Percentiles rank a stretch among this genome's conserved stretches.
phyloP scores from a whole-genome alignment of 2,797 vertebrate genomes.

The Thripadectes ignobilis region DNA sequence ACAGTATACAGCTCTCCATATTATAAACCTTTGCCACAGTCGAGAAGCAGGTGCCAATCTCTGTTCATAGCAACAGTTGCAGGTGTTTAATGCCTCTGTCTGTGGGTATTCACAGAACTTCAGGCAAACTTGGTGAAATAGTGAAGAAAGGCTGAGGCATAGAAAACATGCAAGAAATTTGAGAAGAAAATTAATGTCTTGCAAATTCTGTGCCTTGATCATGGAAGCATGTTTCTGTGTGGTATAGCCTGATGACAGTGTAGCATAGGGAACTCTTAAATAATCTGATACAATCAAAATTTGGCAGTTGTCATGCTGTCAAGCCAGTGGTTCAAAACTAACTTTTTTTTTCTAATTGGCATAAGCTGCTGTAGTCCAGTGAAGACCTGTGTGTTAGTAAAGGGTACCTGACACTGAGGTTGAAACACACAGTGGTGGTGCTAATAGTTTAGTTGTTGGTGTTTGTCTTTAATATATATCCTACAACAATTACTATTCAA shows the following conservation, averaged over 20 bases:
- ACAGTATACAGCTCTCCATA: neutral
- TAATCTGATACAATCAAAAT: accelerated
- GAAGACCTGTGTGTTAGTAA: neutral
- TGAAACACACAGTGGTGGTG: neutral
- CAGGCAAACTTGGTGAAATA: neutral
- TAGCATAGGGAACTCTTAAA: neutral
- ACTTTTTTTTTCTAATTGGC: neutral
- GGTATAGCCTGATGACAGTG: neutral
- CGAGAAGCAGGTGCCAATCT: accelerated
- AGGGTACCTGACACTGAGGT: neutral
- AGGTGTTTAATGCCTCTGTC: neutral
- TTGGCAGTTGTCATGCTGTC: neutral
- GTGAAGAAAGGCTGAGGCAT: neutral
- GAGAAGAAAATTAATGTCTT: neutral
- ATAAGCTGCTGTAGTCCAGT: neutral
- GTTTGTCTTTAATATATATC: neutral
- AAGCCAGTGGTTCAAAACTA: neutral
- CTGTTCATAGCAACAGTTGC: neutral
- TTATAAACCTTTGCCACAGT: neutral
- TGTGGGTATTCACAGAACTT: neutral
- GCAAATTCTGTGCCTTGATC: neutral
- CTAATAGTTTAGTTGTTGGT: neutral
- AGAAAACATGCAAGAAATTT: neutral
- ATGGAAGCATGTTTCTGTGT: neutral
- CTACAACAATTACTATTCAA: neutral